Percentiles rank a stretch among this genome's conserved stretches.
These are phyloP conservation scores for Athalia rosae DNA, from an alignment of 2,888 invertebrate species.

Conservation along the genomic window DNA sequence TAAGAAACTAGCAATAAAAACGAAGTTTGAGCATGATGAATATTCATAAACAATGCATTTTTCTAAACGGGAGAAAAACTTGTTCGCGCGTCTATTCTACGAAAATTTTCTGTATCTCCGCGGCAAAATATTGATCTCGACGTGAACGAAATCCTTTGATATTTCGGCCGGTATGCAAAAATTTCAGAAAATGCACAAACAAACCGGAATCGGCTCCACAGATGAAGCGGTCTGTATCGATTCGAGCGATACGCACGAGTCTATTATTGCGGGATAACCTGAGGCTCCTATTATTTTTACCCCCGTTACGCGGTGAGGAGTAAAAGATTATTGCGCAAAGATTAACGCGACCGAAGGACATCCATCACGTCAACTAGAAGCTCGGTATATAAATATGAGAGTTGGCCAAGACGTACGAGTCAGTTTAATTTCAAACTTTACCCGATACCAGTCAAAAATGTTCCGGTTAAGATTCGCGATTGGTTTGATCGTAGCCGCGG, in stretches of 20 bases:
- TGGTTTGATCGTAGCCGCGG: conserved; percentile 35
- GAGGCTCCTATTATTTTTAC: conserved; percentile 16
- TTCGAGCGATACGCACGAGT: neutral
- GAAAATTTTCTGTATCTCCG: too few species aligned
- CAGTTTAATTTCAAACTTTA: conserved; percentile 11
- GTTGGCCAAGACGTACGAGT: neutral
- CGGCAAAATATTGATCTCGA: too few species aligned
- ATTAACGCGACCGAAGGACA: conserved; percentile 10
- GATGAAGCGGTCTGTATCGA: neutral
- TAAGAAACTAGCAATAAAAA: too few species aligned
- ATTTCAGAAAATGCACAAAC: too few species aligned
- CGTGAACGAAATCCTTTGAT: too few species aligned
- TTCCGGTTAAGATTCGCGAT: conserved; percentile 8
- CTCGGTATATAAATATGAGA: conserved; percentile 21
- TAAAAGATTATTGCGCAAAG: neutral
- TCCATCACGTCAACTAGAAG: neutral
- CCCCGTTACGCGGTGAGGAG: neutral
- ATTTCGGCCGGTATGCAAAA: too few species aligned
- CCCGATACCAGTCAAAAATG: conserved; percentile 1
- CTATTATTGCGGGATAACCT: neutral
- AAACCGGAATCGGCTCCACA: too few species aligned
- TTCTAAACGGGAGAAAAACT: too few species aligned
- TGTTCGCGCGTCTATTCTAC: too few species aligned
- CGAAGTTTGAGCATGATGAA: too few species aligned
- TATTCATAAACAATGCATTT: too few species aligned